Conservation (phyloP, 1,140 invertebrate species). For the Brachionus rubens region DNA sequence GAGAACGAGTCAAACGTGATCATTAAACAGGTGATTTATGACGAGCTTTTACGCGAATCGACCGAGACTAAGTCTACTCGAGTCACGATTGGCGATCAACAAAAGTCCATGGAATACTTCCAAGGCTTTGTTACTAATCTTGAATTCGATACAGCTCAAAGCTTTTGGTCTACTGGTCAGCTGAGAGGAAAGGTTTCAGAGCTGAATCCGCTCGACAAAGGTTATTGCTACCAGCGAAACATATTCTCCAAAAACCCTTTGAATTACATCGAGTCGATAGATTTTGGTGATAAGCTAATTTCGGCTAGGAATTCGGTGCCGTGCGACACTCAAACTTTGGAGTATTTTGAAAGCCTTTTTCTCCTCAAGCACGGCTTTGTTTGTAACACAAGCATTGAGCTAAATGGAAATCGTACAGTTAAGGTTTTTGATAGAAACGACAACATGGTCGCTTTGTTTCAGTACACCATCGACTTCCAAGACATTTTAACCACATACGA, state of each 20-base stretch:
- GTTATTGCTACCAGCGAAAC: background rate
- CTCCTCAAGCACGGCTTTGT: background rate
- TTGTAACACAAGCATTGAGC: background rate
- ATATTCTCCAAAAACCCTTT: slow-evolving; percentile 8
- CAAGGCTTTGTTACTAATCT: background rate
- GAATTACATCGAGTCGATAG: slow-evolving; percentile 8
- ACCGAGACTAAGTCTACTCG: slow-evolving; percentile 7
- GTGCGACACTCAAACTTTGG: background rate
- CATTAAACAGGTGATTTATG: background rate
- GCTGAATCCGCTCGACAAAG: background rate
- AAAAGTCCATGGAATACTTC: background rate
- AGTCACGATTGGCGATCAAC: background rate
- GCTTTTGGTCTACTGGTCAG: background rate
- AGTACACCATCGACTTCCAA: background rate
- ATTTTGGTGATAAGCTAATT: slow-evolving; percentile 1
- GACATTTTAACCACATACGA: slow-evolving; percentile 17
- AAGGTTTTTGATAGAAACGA: background rate
- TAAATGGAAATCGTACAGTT: background rate
- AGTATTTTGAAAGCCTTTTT: slow-evolving; percentile 23
- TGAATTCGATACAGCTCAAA: background rate
- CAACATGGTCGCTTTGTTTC: slow-evolving; percentile 6
- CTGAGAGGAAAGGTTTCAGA: background rate
- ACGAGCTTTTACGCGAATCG: background rate
- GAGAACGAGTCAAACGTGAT: background rate
- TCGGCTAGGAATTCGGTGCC: background rate